Conservation (phyloP, 2,888 invertebrate genomes). For the Habrosyne pyritoides region DNA sequence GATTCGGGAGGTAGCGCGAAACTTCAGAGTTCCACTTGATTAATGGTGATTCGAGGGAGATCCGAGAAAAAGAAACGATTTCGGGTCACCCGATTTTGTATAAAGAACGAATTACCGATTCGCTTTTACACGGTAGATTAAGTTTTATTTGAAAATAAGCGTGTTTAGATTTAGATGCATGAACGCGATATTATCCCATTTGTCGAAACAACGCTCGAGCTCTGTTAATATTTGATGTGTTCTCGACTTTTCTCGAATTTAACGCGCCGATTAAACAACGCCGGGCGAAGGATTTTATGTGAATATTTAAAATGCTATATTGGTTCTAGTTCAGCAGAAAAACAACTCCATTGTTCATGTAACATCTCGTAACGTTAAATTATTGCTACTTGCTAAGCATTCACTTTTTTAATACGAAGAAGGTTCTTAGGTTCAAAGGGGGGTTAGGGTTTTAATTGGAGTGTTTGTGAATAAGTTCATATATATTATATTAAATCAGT, state of each 20-base stretch:
- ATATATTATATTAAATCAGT: slow-evolving; percentile 43
- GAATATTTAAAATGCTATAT: slow-evolving; percentile 82
- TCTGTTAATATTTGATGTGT: slow-evolving; percentile 79
- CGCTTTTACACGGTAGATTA: slow-evolving; percentile 38
- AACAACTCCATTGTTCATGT: slow-evolving; percentile 59
- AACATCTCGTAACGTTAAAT: slow-evolving; percentile 52
- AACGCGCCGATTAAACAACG: slow-evolving; percentile 81
- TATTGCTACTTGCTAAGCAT: slow-evolving; percentile 35
- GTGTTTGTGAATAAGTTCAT: slow-evolving; percentile 27
- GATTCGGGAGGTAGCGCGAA: slow-evolving; percentile 76
- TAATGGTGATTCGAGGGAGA: slow-evolving; percentile 73
- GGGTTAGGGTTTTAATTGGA: neutral
- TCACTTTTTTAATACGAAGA: slow-evolving; percentile 28
- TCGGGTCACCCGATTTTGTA: slow-evolving; percentile 60
- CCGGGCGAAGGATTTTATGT: slow-evolving; percentile 77
- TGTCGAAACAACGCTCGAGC: slow-evolving; percentile 75
- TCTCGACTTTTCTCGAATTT: slow-evolving; percentile 82
- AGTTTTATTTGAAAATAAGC: slow-evolving; percentile 54
- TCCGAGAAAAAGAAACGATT: slow-evolving; percentile 65
- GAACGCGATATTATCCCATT: slow-evolving; percentile 76
- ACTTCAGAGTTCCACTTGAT: slow-evolving; percentile 78
- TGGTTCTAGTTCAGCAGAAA: slow-evolving; percentile 72
- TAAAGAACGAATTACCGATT: slow-evolving; percentile 54
- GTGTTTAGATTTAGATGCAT: slow-evolving; percentile 72
- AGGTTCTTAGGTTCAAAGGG: neutral